Base-by-base conservation (phyloP, 2,113 vertebrate genomes). In the Propithecus coquereli region DNA sequence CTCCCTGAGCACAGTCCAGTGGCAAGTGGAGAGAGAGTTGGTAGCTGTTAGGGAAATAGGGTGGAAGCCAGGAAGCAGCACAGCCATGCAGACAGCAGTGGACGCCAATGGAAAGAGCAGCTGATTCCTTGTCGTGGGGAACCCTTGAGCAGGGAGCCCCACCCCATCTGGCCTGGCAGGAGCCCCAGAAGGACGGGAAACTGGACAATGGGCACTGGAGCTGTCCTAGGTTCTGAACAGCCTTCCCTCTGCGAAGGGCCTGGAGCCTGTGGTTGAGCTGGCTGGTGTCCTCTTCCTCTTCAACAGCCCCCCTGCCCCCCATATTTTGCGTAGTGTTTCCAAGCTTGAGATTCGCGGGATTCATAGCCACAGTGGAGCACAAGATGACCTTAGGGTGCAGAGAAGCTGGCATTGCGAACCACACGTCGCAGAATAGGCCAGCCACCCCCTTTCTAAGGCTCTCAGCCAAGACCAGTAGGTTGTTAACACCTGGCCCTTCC, bases 171-270 rank as follows among this genome's bases (percentile, higher is more conserved):
- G 17, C 34, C n/a, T 4, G 79, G 32, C 45, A 70, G 68, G 4
- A 7, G 5, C n/a, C 37, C 10, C 20, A 66, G 27, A 50, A 63
- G 20, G 12, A 6, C 7, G 4, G 76, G 22, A 27, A 27, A 6
- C 30, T 6, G 23, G 88, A 70, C 8, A 1, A 0, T 16, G 3
- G 74, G 32, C 65, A 1, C 30, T 0, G 61, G 85, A 43, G 70
- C 89, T 90, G 86, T 94, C 82, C 94, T 12, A 50, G 92, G 89
- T 91, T 8, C 96, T 94, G 95, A 95, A 88, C 5, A 2, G 30
- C 17, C 47, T 43, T 61, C 25, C 18, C 71, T 34, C 20, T 0
- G 2, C 1, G 18, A 88, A 76, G 45, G 57, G 3, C 23, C 90
- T 22, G 37, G 8, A 3, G 57, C 12, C 66, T 0, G 1, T 1